Percentiles rank a stretch among this genome's conserved stretches.
Conservation (phyloP, 2,888 invertebrate genomes). For the Phyllotreta cruciferae region DNA sequence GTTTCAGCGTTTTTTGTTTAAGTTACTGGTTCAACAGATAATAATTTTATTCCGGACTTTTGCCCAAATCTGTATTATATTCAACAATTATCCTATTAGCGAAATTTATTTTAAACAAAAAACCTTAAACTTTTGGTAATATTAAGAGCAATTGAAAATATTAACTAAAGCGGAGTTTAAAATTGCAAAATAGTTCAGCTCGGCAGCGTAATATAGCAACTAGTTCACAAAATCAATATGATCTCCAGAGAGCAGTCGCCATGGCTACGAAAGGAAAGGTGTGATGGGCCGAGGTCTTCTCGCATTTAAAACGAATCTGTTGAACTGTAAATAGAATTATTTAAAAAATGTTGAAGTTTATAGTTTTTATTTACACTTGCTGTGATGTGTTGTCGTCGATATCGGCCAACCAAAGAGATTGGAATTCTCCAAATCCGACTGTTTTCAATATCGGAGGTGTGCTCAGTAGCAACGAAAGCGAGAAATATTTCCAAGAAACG, state of each 20-base stretch:
- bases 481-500: conserved; percentile 80
- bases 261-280: conserved; percentile 7
- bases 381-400: conserved; percentile 11
- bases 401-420: conserved; percentile 40
- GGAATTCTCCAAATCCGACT: conserved; percentile 53
- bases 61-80: no score
- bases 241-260: conserved; percentile 23
- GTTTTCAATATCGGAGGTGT: conserved; percentile 92
- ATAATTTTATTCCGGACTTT: no score
- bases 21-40: no score
- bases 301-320: not conserved
- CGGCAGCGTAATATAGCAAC: no score
- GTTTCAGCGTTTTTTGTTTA: no score
- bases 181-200: no score
- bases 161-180: no score
- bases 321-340: conserved; percentile 5
- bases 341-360: conserved; percentile 19
- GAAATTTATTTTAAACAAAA: conserved; percentile 1
- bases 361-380: conserved; percentile 11
- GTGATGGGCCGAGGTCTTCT: not conserved
- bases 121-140: not conserved
- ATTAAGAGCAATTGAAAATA: no score
- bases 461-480: conserved; percentile 82
- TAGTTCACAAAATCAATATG: conserved; percentile 29
- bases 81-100: no score